Percentiles rank a stretch among this genome's conserved stretches.
These are phyloP conservation scores for Drosophila merina DNA, from an alignment of 2,888 invertebrate genomes.

Conservation along the genomic window DNA sequence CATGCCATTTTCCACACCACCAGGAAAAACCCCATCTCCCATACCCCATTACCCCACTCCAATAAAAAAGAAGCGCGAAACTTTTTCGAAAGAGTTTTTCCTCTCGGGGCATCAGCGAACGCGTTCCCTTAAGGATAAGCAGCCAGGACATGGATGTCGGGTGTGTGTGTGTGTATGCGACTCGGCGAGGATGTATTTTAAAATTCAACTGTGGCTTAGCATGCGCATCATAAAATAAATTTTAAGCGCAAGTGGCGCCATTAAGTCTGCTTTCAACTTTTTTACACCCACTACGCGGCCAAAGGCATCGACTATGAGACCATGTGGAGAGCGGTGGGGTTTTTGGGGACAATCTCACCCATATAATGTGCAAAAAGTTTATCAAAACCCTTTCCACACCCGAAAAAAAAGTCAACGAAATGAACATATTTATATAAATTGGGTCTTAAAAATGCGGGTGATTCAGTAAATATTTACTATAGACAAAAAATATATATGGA, in stretches of 20 bases:
- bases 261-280: slow-evolving; percentile 78
- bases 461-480: background rate
- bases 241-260: slow-evolving; percentile 80
- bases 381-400: slow-evolving; percentile 76
- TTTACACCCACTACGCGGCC: slow-evolving; percentile 71
- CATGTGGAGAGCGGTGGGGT: slow-evolving; percentile 1
- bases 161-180: slow-evolving; percentile 15
- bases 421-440: slow-evolving; percentile 54
- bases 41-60: slow-evolving; percentile 14
- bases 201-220: slow-evolving; percentile 80
- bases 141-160: slow-evolving; percentile 45
- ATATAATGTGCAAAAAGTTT: slow-evolving; percentile 63
- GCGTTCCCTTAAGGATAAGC: slow-evolving; percentile 72
- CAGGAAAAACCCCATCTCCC: slow-evolving; percentile 16
- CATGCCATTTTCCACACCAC: slow-evolving; percentile 72
- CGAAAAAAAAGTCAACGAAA: slow-evolving; percentile 51
- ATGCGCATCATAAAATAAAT: slow-evolving; percentile 80
- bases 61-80: slow-evolving; percentile 58
- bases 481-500: background rate
- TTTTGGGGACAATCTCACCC: slow-evolving; percentile 28
- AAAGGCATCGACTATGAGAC: slow-evolving; percentile 52
- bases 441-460: slow-evolving; percentile 41
- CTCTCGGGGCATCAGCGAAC: slow-evolving; percentile 53
- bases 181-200: slow-evolving; percentile 65
- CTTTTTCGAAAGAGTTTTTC: slow-evolving; percentile 74